A percentile compares a stretch with the other conserved stretches of the same genome.
Evolutionary conservation across 2,113 vertebrate species (phyloP).

Genomic region (Seriola aureovittata): DNA sequence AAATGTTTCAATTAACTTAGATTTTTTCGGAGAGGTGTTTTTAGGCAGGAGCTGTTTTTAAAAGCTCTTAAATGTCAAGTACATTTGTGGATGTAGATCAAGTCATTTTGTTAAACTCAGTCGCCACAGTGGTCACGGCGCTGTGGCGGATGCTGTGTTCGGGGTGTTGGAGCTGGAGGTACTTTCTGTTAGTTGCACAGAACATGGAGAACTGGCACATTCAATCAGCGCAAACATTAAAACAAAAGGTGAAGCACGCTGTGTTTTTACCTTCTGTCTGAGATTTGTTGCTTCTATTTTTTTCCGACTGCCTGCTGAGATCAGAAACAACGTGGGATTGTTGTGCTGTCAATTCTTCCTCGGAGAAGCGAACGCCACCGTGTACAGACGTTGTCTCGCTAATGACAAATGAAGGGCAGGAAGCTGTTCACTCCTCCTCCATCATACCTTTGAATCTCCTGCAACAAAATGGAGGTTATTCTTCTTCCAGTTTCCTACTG

Average conservation of each 20-base stretch:
- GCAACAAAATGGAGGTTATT: slow-evolving; percentile 18
- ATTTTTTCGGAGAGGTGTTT: not conserved
- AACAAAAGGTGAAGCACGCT: not conserved
- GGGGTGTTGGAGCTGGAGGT: not conserved
- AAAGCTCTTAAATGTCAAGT: slow-evolving; percentile 24
- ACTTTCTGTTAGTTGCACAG: not conserved
- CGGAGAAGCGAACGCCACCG: not conserved
- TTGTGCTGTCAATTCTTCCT: slow-evolving; percentile 17
- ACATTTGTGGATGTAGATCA: slow-evolving; percentile 5
- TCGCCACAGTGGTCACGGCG: too few relatives aligned
- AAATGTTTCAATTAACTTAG: not conserved
- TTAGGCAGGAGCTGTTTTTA: not conserved
- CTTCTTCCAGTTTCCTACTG: slow-evolving; percentile 10
- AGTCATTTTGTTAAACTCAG: not conserved
- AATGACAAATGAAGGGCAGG: slow-evolving; percentile 19
- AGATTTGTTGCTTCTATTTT: not conserved
- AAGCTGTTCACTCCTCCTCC: slow-evolving; percentile 8
- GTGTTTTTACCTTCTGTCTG: not conserved
- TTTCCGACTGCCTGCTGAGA: not conserved
- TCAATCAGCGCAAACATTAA: not conserved
- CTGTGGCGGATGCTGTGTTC: too few relatives aligned
- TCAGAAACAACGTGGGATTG: slow-evolving; percentile 20
- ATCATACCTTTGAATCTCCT: slow-evolving; percentile 18
- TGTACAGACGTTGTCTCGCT: not conserved
- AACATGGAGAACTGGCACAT: not conserved